Conservation (phyloP, 2,113 vertebrate genomes). For the Muntiacus reevesi region DNA sequence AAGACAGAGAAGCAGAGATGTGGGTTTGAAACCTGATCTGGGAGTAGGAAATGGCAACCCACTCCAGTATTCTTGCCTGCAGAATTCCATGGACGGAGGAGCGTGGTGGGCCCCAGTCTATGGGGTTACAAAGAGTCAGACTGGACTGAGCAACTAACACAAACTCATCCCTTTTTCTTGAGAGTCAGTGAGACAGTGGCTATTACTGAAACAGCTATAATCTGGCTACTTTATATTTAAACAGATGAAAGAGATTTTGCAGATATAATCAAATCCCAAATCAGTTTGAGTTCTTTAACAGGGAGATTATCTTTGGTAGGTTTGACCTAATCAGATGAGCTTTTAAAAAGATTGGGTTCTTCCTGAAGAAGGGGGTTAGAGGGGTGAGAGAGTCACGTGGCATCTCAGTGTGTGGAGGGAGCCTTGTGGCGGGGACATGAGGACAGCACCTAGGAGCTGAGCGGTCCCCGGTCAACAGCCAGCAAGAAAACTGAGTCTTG, state of each 20-base stretch:
- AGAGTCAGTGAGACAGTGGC: not conserved
- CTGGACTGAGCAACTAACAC: not conserved
- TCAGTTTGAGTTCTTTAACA: not conserved
- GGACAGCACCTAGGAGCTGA: not conserved
- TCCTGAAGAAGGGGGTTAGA: not conserved
- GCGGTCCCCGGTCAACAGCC: not conserved
- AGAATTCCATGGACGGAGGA: not conserved
- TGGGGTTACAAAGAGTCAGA: not conserved
- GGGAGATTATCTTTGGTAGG: not conserved
- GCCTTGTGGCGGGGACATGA: not conserved
- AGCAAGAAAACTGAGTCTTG: not conserved
- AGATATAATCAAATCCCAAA: not conserved
- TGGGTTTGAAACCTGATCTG: not conserved
- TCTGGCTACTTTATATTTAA: not conserved
- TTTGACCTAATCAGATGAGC: not conserved
- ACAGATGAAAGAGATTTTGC: not conserved
- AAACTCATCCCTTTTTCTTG: not conserved
- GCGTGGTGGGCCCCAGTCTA: not conserved
- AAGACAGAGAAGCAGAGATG: not conserved
- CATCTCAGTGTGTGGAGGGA: not conserved
- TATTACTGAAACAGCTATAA: not conserved
- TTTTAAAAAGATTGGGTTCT: not conserved
- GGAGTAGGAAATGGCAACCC: not conserved
- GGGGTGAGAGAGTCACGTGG: not conserved
- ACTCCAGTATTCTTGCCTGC: not conserved